Evolutionary conservation across 1,140 invertebrate species (phyloP).

Genomic region (Plectrocnemia conspersa): DNA sequence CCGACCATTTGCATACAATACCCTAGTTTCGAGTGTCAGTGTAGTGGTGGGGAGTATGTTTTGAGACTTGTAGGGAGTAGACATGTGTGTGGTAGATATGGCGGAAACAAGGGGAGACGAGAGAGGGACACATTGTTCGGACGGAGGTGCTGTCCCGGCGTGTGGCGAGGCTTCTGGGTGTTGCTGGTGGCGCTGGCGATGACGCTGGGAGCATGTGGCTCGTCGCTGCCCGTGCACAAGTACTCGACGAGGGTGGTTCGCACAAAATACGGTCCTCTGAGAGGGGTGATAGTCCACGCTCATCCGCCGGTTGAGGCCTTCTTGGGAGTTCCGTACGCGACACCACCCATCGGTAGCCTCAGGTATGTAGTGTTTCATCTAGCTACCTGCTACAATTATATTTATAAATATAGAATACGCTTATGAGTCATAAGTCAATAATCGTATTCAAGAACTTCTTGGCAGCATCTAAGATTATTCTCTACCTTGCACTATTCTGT

Average conservation of each 20-base stretch:
- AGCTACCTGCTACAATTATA: no score
- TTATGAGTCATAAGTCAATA: no score
- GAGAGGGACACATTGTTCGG: constrained; percentile 4
- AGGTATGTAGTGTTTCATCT: no score
- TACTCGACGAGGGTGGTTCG: constrained; percentile 74
- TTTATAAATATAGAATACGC: no score
- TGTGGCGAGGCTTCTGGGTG: constrained; percentile 39
- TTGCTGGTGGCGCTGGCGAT: constrained; percentile 38
- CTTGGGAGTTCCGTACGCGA: constrained; percentile 88
- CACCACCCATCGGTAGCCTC: constrained; percentile 51
- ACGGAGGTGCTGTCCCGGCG: background rate
- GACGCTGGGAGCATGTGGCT: constrained; percentile 33
- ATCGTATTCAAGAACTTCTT: no score
- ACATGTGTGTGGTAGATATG: background rate
- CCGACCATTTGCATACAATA: no score
- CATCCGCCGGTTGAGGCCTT: constrained; percentile 86
- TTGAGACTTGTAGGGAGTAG: background rate
- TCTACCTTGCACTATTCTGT: no score
- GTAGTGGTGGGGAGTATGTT: background rate
- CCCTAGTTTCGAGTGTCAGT: background rate
- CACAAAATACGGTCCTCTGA: constrained; percentile 81
- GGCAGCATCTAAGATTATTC: no score
- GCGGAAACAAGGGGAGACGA: background rate
- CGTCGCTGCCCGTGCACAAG: constrained; percentile 57
- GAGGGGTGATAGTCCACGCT: constrained; percentile 74